Evolutionary conservation across 2,797 vertebrate genomes (phyloP).

Genomic region (Capromys pilorides): DNA sequence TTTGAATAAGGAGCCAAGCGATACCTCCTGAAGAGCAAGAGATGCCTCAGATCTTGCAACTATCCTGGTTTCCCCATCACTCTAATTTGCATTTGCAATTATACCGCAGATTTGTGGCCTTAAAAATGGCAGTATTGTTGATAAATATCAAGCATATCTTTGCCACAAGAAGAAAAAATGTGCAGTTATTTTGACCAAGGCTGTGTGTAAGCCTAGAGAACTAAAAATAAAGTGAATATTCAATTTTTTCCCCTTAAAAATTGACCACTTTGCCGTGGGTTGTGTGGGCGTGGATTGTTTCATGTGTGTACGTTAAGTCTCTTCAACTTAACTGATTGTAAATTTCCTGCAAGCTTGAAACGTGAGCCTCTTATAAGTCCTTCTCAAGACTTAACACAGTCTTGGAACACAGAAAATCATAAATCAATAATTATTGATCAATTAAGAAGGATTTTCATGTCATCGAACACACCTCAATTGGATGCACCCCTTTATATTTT

Average conservation of each 20-base stretch:
- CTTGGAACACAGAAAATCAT: background rate
- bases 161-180: background rate
- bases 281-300: slow-evolving; percentile 11
- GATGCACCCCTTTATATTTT: slow-evolving; percentile 33
- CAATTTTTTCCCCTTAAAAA: background rate
- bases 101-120: background rate
- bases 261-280: background rate
- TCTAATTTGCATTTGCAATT: background rate
- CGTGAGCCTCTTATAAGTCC: background rate
- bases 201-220: background rate
- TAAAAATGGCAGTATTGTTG: background rate
- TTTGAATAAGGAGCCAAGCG: background rate
- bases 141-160: background rate
- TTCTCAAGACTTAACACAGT: background rate
- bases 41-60: background rate
- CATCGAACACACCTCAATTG: background rate
- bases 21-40: background rate
- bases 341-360: slow-evolving; percentile 50
- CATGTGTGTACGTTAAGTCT: background rate
- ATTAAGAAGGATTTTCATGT: slow-evolving; percentile 34
- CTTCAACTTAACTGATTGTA: background rate
- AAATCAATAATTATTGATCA: background rate
- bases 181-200: slow-evolving; percentile 32
- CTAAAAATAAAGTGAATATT: slow-evolving; percentile 32
- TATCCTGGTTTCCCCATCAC: background rate